Base-by-base conservation (phyloP, 1,140 invertebrate genomes). In the Caenorhabditis latens region DNA sequence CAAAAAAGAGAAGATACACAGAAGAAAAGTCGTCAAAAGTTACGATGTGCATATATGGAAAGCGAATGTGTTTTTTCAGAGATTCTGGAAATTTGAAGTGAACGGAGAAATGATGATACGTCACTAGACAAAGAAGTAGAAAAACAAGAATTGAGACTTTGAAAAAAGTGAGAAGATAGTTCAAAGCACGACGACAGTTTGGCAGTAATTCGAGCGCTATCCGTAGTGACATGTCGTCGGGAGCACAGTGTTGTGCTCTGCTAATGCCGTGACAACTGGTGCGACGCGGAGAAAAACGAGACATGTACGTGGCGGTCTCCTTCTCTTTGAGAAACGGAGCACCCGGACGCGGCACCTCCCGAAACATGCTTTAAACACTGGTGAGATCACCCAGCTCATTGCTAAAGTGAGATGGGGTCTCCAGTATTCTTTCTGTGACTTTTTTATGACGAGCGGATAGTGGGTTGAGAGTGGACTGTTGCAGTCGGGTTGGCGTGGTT, bases 231-330 rank as follows among this genome's bases (percentile, higher is more conserved):
- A 79, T 79, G 71, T 79, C 46, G 71, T 53, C 46, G 46, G 46
- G 71, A 79, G 71, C 71, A 79, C 71, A 79, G 46, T 79, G 71
- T 79, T 79, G 71, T 79, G 71, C 71, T 19, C 67, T n/a, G 71
- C 71, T 79, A 79, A 79, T 79, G 71, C 71, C 71, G 71, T 79
- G 71, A 79, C 71, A 79, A 79, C 71, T 79, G 71, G 71, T 79
- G 71, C 71, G 46, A 79, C 71, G 71, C 71, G 71, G 71, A 79
- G 71, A 79, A 79, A 79, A 79, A 79, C 71, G 71, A 79, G 71
- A 79, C 71, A 79, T 79, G 71, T 79, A 79, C 71, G 71, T 79
- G 71, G 71, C 71, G 71, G 71, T 79, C 71, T 24, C 50, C 46
- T 79, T 53, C 46, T 79, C 71, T 71, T 7, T 71, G 46, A 50